phyloP scores from a whole-genome alignment of 1,140 invertebrate genomes.

The Ephestia elutella region DNA sequence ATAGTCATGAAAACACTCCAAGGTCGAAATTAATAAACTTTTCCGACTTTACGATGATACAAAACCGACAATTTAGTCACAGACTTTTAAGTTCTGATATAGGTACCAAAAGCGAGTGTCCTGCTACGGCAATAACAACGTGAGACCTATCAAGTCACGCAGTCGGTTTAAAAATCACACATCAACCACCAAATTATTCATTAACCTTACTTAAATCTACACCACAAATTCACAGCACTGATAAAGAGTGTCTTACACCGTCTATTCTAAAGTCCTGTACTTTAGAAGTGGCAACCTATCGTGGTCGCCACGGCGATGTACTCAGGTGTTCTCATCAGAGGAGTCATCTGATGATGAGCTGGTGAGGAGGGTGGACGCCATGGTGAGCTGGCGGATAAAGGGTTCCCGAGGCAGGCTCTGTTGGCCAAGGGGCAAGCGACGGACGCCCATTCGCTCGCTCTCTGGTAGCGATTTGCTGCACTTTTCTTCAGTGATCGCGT shows the following conservation, averaged over 20 bases:
- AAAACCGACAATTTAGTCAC: no score
- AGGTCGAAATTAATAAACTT: no score
- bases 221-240: conserved; percentile 55
- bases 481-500: conserved; percentile 71
- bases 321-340: conserved; percentile 69
- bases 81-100: no score
- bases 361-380: conserved; percentile 63
- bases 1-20: no score
- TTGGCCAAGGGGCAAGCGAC: conserved; percentile 59
- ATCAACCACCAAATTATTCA: not conserved
- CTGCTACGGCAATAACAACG: no score
- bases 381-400: conserved; percentile 61
- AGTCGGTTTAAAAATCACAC: not conserved
- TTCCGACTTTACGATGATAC: no score
- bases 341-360: conserved; percentile 67
- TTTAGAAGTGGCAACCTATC: conserved; percentile 67
- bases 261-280: conserved; percentile 58
- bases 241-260: conserved; percentile 18
- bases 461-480: conserved; percentile 70
- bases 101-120: no score
- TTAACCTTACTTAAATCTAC: conserved; percentile 11
- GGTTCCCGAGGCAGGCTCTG: conserved; percentile 62
- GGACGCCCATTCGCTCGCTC: conserved; percentile 64
- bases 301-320: conserved; percentile 63
- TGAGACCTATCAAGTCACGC: no score